A percentile compares a stretch with the other conserved stretches of the same genome.
These are phyloP conservation scores for Leucozona laternaria DNA, from an alignment of 2,888 invertebrate genomes.

Conservation along the genomic window DNA sequence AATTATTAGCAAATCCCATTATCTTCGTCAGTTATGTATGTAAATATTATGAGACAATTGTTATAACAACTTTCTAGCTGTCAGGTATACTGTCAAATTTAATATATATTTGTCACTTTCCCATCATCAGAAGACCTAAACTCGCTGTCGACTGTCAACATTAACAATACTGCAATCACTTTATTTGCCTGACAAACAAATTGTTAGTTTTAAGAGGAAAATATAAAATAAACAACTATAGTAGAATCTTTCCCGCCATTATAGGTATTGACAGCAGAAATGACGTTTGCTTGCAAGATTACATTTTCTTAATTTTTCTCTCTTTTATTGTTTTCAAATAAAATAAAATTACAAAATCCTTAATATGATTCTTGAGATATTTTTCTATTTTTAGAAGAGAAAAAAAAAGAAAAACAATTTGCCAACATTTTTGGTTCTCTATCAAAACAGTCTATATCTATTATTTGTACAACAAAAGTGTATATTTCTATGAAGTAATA, in stretches of 20 bases:
- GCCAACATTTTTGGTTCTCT: slow-evolving; percentile 7
- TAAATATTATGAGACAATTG: too few species aligned
- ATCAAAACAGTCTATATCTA: slow-evolving; percentile 3
- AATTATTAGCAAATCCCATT: too few species aligned
- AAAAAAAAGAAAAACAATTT: background rate
- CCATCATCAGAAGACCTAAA: too few species aligned
- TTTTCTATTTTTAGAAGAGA: background rate
- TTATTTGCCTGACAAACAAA: background rate
- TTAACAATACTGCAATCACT: too few species aligned
- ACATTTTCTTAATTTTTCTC: background rate
- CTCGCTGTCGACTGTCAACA: too few species aligned
- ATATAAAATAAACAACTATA: background rate
- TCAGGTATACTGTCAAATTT: background rate
- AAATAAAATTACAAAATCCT: background rate
- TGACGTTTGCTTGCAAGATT: background rate
- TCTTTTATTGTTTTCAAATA: background rate
- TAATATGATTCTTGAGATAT: background rate
- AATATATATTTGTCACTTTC: too few species aligned
- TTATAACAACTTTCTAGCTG: too few species aligned
- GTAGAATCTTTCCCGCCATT: background rate
- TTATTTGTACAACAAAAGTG: background rate
- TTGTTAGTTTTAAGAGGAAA: background rate
- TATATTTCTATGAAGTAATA: background rate
- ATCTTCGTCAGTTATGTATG: too few species aligned
- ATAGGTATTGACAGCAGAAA: background rate